Evolutionary conservation across 2,888 invertebrate species (phyloP), one percentile per base, ranked within the genome.

Genomic region (Exocentrus adspersus): DNA sequence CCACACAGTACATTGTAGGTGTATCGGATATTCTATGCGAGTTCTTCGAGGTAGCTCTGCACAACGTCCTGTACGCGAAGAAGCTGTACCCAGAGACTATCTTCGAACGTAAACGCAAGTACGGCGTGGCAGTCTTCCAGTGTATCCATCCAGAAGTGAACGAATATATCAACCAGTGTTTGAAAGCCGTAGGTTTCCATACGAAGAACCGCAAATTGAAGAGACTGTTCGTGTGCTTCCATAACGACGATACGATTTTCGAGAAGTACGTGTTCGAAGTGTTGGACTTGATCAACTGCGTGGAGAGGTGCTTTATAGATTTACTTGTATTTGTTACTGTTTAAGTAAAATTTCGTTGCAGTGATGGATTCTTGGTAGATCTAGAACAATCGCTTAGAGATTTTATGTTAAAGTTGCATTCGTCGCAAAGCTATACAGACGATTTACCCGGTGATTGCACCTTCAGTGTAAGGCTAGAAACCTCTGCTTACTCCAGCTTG

Each of bases 141-240:
- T 88, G 87, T 19, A 82, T 86, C 37, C 89, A 91, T 78, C 90
- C 90, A 28, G 87, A 89, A 75, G 81, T 91, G 0, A 88, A 87
- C 68, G 83, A 87, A 51, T 91, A 91, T 74, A 85, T 90, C 30
- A 83, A 84, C 60, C 81, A 87, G 61, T 85, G 85, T 64, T 75
- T 89, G 53, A 85, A 84, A 79, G 84, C 83, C 57, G 80, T 86
- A 2, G 78, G 78, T 53, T 85, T 84, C 73, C 85, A 87, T 74
- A 75, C 86, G 12, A 86, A 85, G 74, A 82, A 75, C 60, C 84
- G 83, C 4, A 84, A 85, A 62, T 72, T 90, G 17, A 83, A 80
- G 70, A 81, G 84, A 32, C 74, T 90, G 1, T 85, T 86, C 70
- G 67, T 87, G 17, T 82, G 82, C 66, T 83, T 84, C 1, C 80